Conservation (phyloP, 1,140 invertebrate genomes). For the Papilio glaucus region DNA sequence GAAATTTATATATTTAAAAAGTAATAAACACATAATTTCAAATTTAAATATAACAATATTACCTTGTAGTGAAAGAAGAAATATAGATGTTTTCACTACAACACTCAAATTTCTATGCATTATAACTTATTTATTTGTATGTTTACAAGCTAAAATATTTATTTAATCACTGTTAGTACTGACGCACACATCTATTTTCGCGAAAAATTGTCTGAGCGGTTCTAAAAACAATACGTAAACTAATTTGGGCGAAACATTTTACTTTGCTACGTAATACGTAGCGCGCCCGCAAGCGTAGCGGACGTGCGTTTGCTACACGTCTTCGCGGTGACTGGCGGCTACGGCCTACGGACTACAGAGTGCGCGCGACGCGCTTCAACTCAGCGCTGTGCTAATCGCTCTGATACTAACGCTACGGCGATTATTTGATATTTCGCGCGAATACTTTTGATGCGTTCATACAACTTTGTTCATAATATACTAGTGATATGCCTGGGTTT, state of each 20-base stretch:
- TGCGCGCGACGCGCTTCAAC: slow-evolving; percentile 14
- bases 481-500: too few relatives aligned
- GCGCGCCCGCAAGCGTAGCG: not conserved
- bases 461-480: too few relatives aligned
- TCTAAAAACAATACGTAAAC: slow-evolving; percentile 10
- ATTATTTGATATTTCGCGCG: slow-evolving; percentile 6
- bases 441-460: not conserved
- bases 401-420: not conserved
- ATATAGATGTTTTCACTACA: slow-evolving; percentile 24
- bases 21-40: not conserved
- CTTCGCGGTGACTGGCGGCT: slow-evolving; percentile 24
- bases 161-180: not conserved
- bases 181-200: slow-evolving; percentile 6
- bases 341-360: slow-evolving; percentile 8
- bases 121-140: slow-evolving; percentile 12
- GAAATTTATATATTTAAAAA: not conserved
- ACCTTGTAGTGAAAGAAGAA: slow-evolving; percentile 22
- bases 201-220: not conserved
- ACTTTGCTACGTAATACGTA: slow-evolving; percentile 19
- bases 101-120: slow-evolving; percentile 19
- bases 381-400: not conserved
- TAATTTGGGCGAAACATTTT: slow-evolving; percentile 23
- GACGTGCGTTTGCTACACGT: slow-evolving; percentile 26
- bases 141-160: slow-evolving; percentile 12
- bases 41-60: not conserved